Evolutionary conservation across 2,113 vertebrate genomes (phyloP).

Genomic region (Elephas maximus): DNA sequence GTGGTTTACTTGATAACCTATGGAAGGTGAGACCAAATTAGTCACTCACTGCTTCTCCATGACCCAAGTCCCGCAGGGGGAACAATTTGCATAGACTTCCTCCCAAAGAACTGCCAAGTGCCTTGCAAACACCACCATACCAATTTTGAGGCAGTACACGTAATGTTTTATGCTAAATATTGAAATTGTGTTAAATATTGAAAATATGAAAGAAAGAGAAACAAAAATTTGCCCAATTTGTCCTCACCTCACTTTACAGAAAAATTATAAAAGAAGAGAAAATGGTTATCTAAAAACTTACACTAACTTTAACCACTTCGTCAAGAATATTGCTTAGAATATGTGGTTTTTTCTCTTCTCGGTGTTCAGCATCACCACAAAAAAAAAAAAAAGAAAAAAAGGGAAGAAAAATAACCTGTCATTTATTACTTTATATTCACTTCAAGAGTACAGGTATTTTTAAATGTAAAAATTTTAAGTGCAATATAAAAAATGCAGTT

Average conservation of each 20-base stretch:
- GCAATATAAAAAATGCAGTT: constrained; percentile 54
- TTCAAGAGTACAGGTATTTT: constrained; percentile 67
- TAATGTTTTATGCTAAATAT: neutral
- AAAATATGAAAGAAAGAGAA: neutral
- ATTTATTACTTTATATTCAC: neutral
- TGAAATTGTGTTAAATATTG: neutral
- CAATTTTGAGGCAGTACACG: neutral
- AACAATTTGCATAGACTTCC: too few relatives aligned
- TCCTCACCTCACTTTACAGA: neutral
- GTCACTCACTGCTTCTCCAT: rapidly evolving
- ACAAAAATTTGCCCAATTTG: neutral
- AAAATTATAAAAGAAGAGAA: neutral
- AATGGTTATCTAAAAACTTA: neutral
- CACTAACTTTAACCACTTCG: neutral
- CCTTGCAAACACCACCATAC: rapidly evolving
- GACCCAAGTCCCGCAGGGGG: rapidly evolving
- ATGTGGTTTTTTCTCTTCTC: neutral
- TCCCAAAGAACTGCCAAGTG: rapidly evolving
- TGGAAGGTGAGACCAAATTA: too few relatives aligned
- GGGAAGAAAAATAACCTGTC: neutral
- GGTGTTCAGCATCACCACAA: neutral
- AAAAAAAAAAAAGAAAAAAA: neutral
- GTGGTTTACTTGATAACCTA: rapidly evolving
- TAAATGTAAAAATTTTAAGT: constrained; percentile 71
- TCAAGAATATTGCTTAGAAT: neutral